Percentiles rank a stretch among this genome's conserved stretches.
Conservation (phyloP, 2,888 invertebrate species). For the Barypeithes pellucidus region DNA sequence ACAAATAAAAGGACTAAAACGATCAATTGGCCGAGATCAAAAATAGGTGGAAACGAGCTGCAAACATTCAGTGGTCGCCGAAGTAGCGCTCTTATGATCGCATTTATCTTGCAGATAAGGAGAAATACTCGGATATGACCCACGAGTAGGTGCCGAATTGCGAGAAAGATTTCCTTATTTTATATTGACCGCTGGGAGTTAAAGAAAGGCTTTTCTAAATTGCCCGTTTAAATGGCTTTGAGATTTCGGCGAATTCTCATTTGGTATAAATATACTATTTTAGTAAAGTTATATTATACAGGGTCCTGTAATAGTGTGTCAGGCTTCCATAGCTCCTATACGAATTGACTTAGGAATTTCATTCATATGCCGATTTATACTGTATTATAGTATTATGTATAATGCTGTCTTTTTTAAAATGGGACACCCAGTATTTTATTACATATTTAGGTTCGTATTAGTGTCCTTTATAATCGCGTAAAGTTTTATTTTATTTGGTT, state of each 20-base stretch:
- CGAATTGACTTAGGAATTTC: too few relatives aligned
- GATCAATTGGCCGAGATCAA: conserved; percentile 53
- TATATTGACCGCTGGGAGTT: conserved; percentile 9
- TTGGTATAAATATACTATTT: too few relatives aligned
- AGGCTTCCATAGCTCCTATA: too few relatives aligned
- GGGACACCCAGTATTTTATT: too few relatives aligned
- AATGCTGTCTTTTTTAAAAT: too few relatives aligned
- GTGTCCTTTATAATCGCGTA: too few relatives aligned
- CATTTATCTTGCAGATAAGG: conserved; percentile 60
- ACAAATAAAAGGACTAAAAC: conserved; percentile 47
- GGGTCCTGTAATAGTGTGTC: too few relatives aligned
- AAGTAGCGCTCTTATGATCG: conserved; percentile 58
- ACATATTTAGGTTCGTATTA: too few relatives aligned
- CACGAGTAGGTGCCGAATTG: conserved; percentile 56
- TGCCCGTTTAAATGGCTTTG: background rate
- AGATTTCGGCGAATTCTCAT: background rate
- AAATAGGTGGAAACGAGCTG: conserved; percentile 53
- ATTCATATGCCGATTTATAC: too few relatives aligned
- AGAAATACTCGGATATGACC: conserved; percentile 56
- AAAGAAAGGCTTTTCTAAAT: conserved; percentile 10
- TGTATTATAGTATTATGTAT: too few relatives aligned
- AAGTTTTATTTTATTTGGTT: too few relatives aligned
- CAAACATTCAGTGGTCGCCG: conserved; percentile 56
- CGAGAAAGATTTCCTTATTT: conserved; percentile 32
- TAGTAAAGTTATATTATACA: too few relatives aligned